Conservation (phyloP, 2,797 vertebrate genomes). For the Limosa lapponica region DNA sequence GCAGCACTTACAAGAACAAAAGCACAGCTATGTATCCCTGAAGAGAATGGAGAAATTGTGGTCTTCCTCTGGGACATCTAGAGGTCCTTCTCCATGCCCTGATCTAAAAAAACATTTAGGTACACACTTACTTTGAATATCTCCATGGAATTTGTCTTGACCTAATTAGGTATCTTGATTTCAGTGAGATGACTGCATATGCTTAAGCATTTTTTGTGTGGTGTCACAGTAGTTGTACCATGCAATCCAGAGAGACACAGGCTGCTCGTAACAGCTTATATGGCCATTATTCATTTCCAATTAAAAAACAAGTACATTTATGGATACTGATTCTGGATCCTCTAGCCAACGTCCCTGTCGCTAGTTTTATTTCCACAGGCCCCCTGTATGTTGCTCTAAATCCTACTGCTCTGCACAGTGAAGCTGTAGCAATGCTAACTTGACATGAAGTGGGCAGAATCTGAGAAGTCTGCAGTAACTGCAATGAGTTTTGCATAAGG, state of each 20-base stretch:
- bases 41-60: not conserved
- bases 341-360: not conserved
- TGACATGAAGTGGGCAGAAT: conserved; percentile 3
- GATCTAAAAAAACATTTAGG: not conserved
- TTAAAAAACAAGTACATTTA: not conserved
- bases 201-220: not conserved
- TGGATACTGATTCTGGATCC: not conserved
- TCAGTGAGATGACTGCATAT: not conserved
- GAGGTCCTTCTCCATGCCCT: not conserved
- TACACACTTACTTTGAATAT: not conserved
- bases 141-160: not conserved
- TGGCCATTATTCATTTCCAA: not conserved
- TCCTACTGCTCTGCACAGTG: not conserved
- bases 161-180: not conserved
- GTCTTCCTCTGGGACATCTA: not conserved
- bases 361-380: not conserved
- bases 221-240: not conserved
- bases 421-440: not conserved
- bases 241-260: not conserved
- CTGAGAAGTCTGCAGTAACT: not conserved
- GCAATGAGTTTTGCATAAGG: not conserved
- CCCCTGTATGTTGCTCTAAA: not conserved
- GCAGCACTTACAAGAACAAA: not conserved
- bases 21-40: not conserved
- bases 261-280: not conserved